phyloP scores from a whole-genome alignment of 1,140 invertebrate genomes.

The Sinella curviseta region DNA sequence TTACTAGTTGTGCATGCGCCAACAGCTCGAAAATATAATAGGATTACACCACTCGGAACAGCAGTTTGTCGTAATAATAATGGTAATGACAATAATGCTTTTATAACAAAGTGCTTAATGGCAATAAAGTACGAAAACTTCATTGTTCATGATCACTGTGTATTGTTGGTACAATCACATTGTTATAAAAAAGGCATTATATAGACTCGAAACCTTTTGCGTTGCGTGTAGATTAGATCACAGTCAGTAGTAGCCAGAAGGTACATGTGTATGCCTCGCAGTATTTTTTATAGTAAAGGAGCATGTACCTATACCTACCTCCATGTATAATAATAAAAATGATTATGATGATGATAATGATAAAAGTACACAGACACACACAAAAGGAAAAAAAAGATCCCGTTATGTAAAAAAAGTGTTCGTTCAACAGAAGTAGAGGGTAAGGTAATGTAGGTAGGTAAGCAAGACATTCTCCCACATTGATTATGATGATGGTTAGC shows the following conservation, averaged over 20 bases:
- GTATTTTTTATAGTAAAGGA: too few species aligned
- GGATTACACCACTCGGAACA: too few species aligned
- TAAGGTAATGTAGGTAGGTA: neutral
- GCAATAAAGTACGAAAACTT: neutral
- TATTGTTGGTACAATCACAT: too few species aligned
- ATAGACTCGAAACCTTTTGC: too few species aligned
- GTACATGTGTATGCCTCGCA: too few species aligned
- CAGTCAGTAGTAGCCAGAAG: too few species aligned
- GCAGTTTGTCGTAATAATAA: neutral
- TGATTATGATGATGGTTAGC: neutral
- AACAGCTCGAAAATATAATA: too few species aligned
- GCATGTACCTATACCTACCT: neutral
- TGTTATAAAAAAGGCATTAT: too few species aligned
- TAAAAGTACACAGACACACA: neutral
- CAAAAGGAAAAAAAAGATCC: slow-evolving; percentile 9
- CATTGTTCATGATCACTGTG: too few species aligned
- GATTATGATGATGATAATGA: slow-evolving; percentile 16
- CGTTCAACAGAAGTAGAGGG: neutral
- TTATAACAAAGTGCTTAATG: neutral
- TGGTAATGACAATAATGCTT: neutral
- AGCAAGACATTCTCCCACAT: neutral
- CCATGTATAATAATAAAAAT: neutral
- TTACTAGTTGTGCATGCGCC: neutral
- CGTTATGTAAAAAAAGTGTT: slow-evolving; percentile 18
- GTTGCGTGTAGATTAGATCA: too few species aligned